Evolutionary conservation across 2,797 vertebrate species (phyloP).

Genomic region (Melanotaenia pygmaea): DNA sequence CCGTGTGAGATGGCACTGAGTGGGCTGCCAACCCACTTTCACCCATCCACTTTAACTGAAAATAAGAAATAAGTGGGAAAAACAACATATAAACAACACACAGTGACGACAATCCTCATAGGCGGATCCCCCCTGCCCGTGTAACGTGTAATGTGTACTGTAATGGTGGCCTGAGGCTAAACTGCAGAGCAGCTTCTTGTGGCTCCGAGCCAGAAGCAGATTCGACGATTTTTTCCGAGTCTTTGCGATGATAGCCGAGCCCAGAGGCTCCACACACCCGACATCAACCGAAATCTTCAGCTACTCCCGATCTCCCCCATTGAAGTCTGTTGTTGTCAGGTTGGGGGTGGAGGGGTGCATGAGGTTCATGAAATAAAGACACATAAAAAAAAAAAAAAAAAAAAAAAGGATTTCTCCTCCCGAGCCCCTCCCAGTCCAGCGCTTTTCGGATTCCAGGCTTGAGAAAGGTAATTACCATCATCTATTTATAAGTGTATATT

Average conservation of each 20-base stretch:
- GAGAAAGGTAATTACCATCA: conserved; percentile 68
- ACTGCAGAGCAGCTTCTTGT: conserved; percentile 27
- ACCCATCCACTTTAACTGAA: background rate
- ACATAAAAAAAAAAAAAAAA: conserved; percentile 11
- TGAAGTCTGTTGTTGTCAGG: conserved; percentile 48
- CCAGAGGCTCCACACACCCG: conserved; percentile 48
- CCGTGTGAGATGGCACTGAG: background rate
- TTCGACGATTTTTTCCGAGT: conserved; percentile 50
- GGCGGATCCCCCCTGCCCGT: background rate
- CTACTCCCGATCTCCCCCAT: conserved; percentile 34
- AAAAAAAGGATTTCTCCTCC: conserved; percentile 1
- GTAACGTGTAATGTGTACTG: background rate
- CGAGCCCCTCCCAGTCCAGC: conserved; percentile 46
- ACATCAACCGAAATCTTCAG: conserved; percentile 61
- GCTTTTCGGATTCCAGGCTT: conserved; percentile 36
- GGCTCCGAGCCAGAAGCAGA: conserved; percentile 32
- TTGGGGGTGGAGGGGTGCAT: conserved; percentile 47
- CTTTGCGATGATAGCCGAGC: conserved; percentile 65
- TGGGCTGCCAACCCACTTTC: background rate
- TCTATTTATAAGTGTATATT: conserved; percentile 31
- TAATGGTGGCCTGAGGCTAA: background rate
- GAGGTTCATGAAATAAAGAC: conserved; percentile 35
- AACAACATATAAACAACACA: background rate
- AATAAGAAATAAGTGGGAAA: background rate
- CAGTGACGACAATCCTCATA: background rate